Evolutionary conservation across 1,140 invertebrate genomes (phyloP), one percentile per base, ranked within the genome.

Genomic region (Whitmania pigra): DNA sequence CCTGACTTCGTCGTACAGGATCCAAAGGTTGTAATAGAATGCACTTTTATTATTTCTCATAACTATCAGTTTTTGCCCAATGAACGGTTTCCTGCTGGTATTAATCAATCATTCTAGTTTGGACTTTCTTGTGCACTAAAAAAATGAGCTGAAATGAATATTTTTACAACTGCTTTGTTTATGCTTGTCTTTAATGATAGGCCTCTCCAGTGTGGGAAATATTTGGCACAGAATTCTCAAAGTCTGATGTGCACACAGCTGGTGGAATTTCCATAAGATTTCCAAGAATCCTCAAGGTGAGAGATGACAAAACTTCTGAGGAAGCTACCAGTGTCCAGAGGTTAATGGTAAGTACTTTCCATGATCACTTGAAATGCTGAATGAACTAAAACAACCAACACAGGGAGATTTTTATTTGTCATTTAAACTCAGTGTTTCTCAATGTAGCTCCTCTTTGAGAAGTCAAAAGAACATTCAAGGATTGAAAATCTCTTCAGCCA

Each of bases 201-300:
- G 83, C 87, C 69, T 88, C 91, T 79, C 92, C 91, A 4, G 89
- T 95, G 20, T 95, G 92, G 92, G 92, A 95, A 84, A 92, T 96
- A 49, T 90, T 89, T 2, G 93, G 92, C 0, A 92, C 93, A 0
- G 92, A 96, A 82, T 91, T 95, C 76, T 92, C 90, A 13, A 88
- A 91, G 79, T 86, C 89, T 73, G 89, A 92, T 67, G 85, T 89
- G 22, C 93, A 96, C 78, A 94, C 92, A 6, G 92, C 92, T 3
- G 87, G 89, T 79, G 91, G 92, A 7, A 94, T 95, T 77, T 94
- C 92, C 4, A 92, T 96, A 66, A 83, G 93, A 75, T 70, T 70
- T 22, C 93, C 93, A 6, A 84, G 93, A 74, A 89, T 95, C 0
- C 91, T 90, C 1, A 87, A 87, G 75, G 88, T 93, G 71, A 85